phyloP scores from a whole-genome alignment of 2,888 invertebrate genomes.

The Pristionchus exspectatus region DNA sequence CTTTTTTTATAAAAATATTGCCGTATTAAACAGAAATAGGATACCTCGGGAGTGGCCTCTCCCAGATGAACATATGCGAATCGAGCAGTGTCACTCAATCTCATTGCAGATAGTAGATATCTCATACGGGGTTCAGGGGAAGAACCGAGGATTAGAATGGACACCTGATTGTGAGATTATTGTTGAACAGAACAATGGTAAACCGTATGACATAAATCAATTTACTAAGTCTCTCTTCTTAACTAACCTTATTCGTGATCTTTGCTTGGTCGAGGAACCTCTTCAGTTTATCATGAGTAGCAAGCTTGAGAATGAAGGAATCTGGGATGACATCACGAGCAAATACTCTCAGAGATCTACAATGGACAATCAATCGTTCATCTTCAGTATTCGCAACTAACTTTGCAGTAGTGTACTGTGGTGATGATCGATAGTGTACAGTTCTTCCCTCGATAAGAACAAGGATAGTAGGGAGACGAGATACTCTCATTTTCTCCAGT shows the following conservation, averaged over 20 bases:
- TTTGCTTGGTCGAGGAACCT: conserved; percentile 75
- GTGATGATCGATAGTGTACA: conserved; percentile 74
- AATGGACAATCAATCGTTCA: conserved; percentile 31
- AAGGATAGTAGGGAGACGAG: conserved; percentile 79
- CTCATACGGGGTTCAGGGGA: conserved; percentile 71
- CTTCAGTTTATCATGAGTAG: conserved; percentile 64
- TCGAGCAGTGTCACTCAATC: conserved; percentile 71
- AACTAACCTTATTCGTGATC: conserved; percentile 70
- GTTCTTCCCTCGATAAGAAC: conserved; percentile 80
- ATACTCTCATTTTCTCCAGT: conserved; percentile 79
- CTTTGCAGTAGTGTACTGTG: conserved; percentile 69
- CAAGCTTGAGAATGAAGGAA: conserved; percentile 67
- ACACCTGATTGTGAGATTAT: conserved; percentile 63
- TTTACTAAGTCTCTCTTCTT: background rate
- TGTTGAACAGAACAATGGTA: background rate
- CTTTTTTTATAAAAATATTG: background rate
- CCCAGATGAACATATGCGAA: conserved; percentile 75
- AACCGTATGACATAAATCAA: background rate
- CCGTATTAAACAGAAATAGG: background rate
- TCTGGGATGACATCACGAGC: conserved; percentile 79
- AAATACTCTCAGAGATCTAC: conserved; percentile 76
- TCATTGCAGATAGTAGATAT: conserved; percentile 76
- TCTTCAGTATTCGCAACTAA: conserved; percentile 33
- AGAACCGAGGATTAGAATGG: conserved; percentile 73
- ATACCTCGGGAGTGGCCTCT: conserved; percentile 58